These are phyloP conservation scores for Clytia hemisphaerica DNA, from an alignment of 30 jellyfish, hydroid and myxozoan species.

Conservation along the genomic window DNA sequence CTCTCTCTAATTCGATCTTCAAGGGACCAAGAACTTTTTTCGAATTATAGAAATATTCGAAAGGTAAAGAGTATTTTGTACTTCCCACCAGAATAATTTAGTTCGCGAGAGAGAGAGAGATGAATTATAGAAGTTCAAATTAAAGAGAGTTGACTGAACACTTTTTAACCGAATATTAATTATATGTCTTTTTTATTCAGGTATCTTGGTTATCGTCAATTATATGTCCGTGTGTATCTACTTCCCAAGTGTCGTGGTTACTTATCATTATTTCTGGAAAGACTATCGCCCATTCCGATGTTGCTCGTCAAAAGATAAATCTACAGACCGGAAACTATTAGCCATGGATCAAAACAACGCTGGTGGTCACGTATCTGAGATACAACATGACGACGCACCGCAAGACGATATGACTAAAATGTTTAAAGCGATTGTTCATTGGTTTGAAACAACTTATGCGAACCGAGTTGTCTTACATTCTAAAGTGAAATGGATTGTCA, in stretches of 20 bases:
- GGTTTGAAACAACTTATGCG: constrained; percentile 83
- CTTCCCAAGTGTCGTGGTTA: constrained; percentile 91
- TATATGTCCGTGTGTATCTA: constrained; percentile 76
- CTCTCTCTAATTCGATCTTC: too few species aligned
- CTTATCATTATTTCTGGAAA: constrained; percentile 74
- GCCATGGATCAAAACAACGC: neutral
- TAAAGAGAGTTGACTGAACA: neutral
- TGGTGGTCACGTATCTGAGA: too few species aligned
- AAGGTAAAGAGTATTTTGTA: too few species aligned
- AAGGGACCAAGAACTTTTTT: too few species aligned
- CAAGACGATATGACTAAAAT: constrained; percentile 41
- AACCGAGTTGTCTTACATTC: constrained; percentile 63
- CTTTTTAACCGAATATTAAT: too few species aligned
- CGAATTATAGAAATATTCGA: too few species aligned
- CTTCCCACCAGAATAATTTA: too few species aligned
- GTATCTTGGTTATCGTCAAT: constrained; percentile 80
- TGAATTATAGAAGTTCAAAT: neutral
- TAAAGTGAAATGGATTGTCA: constrained; percentile 51
- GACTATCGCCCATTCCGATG: constrained; percentile 20
- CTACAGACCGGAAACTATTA: neutral
- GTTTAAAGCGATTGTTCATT: constrained; percentile 57
- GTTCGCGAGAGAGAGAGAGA: neutral
- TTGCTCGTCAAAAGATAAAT: neutral
- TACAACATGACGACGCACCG: constrained; percentile 7
- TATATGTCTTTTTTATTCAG: constrained; percentile 15